Conservation (phyloP, 2,797 vertebrate genomes). For the Chaenodraco wilsoni region DNA sequence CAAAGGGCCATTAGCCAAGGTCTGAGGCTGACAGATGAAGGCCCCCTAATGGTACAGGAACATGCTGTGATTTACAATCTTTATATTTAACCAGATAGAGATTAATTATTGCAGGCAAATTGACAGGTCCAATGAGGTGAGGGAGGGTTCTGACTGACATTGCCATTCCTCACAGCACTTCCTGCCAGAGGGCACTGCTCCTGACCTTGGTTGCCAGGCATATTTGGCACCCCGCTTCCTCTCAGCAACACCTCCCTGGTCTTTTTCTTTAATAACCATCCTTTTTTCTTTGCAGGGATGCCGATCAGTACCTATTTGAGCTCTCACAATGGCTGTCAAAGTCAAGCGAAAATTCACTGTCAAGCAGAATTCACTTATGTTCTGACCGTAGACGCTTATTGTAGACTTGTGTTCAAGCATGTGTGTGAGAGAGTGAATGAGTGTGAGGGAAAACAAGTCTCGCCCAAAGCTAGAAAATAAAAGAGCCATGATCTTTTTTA, state of each 20-base stretch:
- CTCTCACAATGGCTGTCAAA: slow-evolving; percentile 51
- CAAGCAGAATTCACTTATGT: slow-evolving; percentile 43
- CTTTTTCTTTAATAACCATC: slow-evolving; percentile 47
- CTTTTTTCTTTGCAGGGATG: slow-evolving; percentile 60
- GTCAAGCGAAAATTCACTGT: slow-evolving; percentile 48
- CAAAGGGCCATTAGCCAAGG: slow-evolving; percentile 79
- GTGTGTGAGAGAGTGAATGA: slow-evolving; percentile 39
- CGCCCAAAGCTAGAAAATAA: slow-evolving; percentile 66
- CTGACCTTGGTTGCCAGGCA: slow-evolving; percentile 76
- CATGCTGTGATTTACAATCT: slow-evolving; percentile 83
- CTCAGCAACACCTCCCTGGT: slow-evolving; percentile 47
- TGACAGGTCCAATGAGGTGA: slow-evolving; percentile 75
- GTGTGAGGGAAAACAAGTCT: slow-evolving; percentile 52
- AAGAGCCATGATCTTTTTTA: slow-evolving; percentile 45
- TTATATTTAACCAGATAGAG: slow-evolving; percentile 82
- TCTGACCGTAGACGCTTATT: slow-evolving; percentile 29
- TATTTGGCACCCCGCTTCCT: slow-evolving; percentile 60
- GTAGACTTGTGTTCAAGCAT: slow-evolving; percentile 23
- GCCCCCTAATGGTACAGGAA: slow-evolving; percentile 70
- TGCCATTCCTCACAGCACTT: slow-evolving; percentile 68
- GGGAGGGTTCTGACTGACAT: slow-evolving; percentile 72
- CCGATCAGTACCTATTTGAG: slow-evolving; percentile 39
- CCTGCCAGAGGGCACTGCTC: slow-evolving; percentile 66
- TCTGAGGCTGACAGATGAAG: slow-evolving; percentile 80
- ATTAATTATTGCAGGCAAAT: slow-evolving; percentile 78